These are phyloP conservation scores for Tetraodon nigroviridis DNA, from an alignment of 2,113 vertebrate species.

Conservation along the genomic window DNA sequence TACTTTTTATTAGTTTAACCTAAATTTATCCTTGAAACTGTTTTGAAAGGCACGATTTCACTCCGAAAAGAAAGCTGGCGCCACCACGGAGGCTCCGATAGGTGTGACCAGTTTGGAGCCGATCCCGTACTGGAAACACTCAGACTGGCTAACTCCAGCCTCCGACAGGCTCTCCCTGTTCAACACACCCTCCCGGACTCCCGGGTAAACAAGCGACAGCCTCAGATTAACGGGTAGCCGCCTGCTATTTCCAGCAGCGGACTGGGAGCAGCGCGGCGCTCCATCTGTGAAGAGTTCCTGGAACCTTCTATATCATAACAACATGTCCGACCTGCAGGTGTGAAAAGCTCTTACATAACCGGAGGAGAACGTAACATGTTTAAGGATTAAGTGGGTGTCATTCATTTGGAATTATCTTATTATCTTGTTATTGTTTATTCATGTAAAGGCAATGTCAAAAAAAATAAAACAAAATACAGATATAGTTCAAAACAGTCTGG, in stretches of 20 bases:
- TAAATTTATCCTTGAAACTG: no score
- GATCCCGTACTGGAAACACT: no score
- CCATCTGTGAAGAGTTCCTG: conserved; percentile 1
- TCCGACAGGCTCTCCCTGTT: neutral
- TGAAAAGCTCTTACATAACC: neutral
- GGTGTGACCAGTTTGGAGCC: no score
- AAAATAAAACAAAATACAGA: neutral
- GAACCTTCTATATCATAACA: neutral
- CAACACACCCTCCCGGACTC: neutral
- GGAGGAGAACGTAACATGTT: neutral
- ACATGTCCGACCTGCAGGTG: neutral
- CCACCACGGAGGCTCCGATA: neutral
- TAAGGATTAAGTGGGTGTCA: no score
- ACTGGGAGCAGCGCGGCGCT: conserved; percentile 23
- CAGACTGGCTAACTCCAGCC: no score
- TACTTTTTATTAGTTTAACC: no score
- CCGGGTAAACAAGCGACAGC: conserved; percentile 25
- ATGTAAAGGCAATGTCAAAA: neutral
- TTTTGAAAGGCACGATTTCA: no score
- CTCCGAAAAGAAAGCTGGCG: neutral
- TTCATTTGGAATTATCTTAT: neutral
- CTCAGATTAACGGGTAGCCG: conserved; percentile 27
- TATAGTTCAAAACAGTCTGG: neutral
- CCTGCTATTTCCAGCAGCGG: conserved; percentile 43
- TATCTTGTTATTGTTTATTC: neutral